phyloP scores from a whole-genome alignment of 2,888 invertebrate species.

The Apotomis capreana region DNA sequence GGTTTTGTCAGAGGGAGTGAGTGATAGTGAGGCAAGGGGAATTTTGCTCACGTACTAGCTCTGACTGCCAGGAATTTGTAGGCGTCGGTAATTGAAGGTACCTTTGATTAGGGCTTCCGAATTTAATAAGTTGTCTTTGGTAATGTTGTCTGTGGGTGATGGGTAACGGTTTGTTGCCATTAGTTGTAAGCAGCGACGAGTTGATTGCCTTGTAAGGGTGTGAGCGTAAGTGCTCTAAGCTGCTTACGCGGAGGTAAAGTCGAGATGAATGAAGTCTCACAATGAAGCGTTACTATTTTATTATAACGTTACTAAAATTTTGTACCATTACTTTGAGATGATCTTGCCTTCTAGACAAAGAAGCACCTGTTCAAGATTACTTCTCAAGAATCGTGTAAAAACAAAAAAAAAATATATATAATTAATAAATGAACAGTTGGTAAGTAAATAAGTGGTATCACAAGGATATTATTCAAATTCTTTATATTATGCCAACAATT shows the following conservation, averaged over 20 bases:
- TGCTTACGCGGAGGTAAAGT: neutral
- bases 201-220: neutral
- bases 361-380: too few relatives aligned
- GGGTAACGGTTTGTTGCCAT: neutral
- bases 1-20: constrained; percentile 49
- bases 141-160: constrained; percentile 22
- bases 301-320: too few relatives aligned
- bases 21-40: constrained; percentile 55
- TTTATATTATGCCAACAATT: too few relatives aligned
- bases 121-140: constrained; percentile 61
- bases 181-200: constrained; percentile 6
- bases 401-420: too few relatives aligned
- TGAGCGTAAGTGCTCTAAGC: constrained; percentile 3
- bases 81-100: constrained; percentile 69
- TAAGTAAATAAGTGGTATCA: too few relatives aligned
- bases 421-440: too few relatives aligned
- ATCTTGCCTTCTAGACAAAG: too few relatives aligned
- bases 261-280: constrained; percentile 8
- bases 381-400: too few relatives aligned
- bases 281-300: neutral
- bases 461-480: too few relatives aligned
- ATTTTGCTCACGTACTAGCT: constrained; percentile 60
- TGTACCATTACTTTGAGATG: too few relatives aligned
- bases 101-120: constrained; percentile 71
- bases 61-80: constrained; percentile 69